phyloP scores from a whole-genome alignment of 2,888 invertebrate species.

The Drosophila acutilabella region DNA sequence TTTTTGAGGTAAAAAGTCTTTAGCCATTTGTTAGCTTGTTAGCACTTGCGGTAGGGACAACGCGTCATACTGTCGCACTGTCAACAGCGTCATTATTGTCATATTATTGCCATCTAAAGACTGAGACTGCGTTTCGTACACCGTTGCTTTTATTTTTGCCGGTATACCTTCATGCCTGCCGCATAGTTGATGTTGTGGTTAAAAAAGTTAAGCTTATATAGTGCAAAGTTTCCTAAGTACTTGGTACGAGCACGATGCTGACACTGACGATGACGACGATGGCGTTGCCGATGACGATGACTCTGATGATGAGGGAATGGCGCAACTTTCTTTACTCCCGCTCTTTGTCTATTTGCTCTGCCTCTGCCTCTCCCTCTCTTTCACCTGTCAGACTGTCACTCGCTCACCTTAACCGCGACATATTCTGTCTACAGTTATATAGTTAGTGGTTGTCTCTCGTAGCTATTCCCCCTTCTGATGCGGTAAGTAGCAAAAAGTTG shows the following conservation, averaged over 20 bases:
- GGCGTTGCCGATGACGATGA: constrained; percentile 19
- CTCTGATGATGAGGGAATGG: constrained; percentile 12
- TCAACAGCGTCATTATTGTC: constrained; percentile 74
- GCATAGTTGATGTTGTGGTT: constrained; percentile 28
- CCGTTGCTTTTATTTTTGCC: not conserved
- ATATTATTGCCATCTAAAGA: constrained; percentile 60
- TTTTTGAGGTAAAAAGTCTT: constrained; percentile 9
- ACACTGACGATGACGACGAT: constrained; percentile 33
- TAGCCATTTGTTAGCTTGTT: constrained; percentile 7
- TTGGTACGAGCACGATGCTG: constrained; percentile 53
- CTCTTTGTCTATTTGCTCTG: not conserved
- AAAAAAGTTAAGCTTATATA: constrained; percentile 68
- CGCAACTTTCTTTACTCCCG: not conserved
- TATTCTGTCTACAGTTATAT: constrained; percentile 68
- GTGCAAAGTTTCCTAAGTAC: constrained; percentile 73
- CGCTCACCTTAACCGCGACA: constrained; percentile 74
- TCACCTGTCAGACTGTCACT: constrained; percentile 68
- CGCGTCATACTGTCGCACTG: constrained; percentile 48
- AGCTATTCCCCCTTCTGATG: constrained; percentile 9
- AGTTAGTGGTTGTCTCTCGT: constrained; percentile 59
- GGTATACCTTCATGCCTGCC: too few relatives aligned
- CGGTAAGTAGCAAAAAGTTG: constrained; percentile 62
- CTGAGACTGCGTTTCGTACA: constrained; percentile 13
- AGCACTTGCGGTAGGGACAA: constrained; percentile 6
- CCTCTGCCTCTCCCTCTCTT: not conserved